phyloP scores from a whole-genome alignment of 2,888 invertebrate species.

The Venusia cambrica region DNA sequence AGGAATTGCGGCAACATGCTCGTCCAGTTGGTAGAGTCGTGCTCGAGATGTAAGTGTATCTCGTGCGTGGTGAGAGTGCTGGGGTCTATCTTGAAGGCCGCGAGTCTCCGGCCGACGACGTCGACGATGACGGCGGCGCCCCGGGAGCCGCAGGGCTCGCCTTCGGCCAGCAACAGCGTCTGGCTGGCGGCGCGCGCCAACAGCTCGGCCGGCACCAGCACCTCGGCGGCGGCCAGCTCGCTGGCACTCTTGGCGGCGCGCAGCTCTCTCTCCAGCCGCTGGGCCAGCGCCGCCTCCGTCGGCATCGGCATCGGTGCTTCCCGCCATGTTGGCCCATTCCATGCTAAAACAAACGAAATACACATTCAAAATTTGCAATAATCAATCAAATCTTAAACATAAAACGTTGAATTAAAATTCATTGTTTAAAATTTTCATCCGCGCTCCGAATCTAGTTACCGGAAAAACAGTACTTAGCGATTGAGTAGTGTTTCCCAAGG shows the following conservation, averaged over 20 bases:
- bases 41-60: conserved; percentile 92
- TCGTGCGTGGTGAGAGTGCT: conserved; percentile 95
- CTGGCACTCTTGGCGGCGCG: conserved; percentile 89
- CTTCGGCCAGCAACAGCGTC: conserved; percentile 90
- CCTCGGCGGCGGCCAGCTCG: conserved; percentile 91
- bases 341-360: conserved; percentile 61
- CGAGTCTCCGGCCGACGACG: conserved; percentile 89
- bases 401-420: too few relatives aligned
- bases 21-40: conserved; percentile 93
- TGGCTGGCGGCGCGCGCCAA: conserved; percentile 89
- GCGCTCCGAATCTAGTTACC: too few relatives aligned
- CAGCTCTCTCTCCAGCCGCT: conserved; percentile 88
- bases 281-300: conserved; percentile 85
- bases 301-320: conserved; percentile 75
- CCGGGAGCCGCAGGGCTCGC: conserved; percentile 93
- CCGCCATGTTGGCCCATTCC: conserved; percentile 72
- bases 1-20: conserved; percentile 93
- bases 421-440: too few relatives aligned
- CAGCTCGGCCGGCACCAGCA: conserved; percentile 91
- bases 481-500: background rate
- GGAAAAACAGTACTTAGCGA: background rate
- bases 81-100: conserved; percentile 92
- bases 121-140: conserved; percentile 93
- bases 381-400: too few relatives aligned
- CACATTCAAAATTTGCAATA: conserved; percentile 33